Conservation (phyloP, 1,140 invertebrate species). For the Hermetia illucens region DNA sequence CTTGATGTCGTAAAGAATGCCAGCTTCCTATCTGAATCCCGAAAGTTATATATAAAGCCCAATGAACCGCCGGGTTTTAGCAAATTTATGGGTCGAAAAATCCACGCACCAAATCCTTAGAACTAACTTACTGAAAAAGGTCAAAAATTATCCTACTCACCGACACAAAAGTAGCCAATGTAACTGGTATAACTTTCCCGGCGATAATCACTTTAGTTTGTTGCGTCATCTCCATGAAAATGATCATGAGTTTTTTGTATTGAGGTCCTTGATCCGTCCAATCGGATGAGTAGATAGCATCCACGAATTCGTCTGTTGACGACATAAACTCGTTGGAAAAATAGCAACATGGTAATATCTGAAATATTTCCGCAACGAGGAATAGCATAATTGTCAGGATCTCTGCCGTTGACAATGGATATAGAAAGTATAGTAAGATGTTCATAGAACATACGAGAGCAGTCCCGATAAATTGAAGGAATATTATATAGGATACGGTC, state of each 20-base stretch:
- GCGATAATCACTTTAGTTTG: slow-evolving; percentile 4
- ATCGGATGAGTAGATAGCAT: slow-evolving; percentile 7
- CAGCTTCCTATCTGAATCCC: too few relatives aligned
- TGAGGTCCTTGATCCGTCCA: slow-evolving; percentile 7
- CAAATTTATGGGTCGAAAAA: too few relatives aligned
- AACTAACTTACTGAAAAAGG: too few relatives aligned
- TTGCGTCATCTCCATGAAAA: slow-evolving; percentile 9
- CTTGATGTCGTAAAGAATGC: too few relatives aligned
- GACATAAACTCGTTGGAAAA: slow-evolving; percentile 6
- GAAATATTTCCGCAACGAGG: slow-evolving; percentile 1
- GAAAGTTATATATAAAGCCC: too few relatives aligned
- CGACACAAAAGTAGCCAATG: slow-evolving; percentile 7
- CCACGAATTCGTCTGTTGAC: slow-evolving; percentile 3
- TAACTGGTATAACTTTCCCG: slow-evolving; percentile 7
- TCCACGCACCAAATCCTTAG: too few relatives aligned
- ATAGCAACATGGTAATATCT: slow-evolving; percentile 8
- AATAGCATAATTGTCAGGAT: slow-evolving; percentile 4
- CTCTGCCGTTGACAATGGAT: slow-evolving; percentile 3
- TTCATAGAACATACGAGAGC: slow-evolving; percentile 6
- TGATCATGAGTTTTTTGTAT: slow-evolving; percentile 8
- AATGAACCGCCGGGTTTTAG: too few relatives aligned
- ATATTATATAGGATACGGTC: slow-evolving; percentile 7
- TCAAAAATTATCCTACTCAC: too few relatives aligned
- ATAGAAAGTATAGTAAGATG: slow-evolving; percentile 5
- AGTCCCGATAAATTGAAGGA: slow-evolving; percentile 7